Evolutionary conservation across 2,888 invertebrate species (phyloP).

Genomic region (Junonia oenone): DNA sequence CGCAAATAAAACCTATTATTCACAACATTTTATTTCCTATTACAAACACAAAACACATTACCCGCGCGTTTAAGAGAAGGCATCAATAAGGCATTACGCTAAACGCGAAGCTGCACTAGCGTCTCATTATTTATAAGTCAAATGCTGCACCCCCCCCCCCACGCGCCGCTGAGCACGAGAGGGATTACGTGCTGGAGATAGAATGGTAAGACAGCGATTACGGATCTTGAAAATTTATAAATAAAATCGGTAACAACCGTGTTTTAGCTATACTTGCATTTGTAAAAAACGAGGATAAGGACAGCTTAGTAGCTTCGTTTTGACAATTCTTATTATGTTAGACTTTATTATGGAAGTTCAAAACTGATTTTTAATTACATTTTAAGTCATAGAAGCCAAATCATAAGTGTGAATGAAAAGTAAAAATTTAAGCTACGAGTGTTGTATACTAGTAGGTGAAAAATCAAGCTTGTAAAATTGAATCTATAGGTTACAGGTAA

Average conservation of each 20-base stretch:
- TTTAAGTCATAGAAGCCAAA: too few species aligned
- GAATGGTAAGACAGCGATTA: neutral
- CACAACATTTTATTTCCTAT: neutral
- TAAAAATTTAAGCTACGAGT: too few species aligned
- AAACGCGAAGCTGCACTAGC: neutral
- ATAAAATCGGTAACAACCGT: neutral
- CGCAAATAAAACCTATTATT: neutral
- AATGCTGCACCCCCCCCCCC: neutral
- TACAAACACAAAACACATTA: neutral
- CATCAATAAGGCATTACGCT: slow-evolving; percentile 2
- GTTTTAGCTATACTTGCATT: too few species aligned
- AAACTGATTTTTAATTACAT: too few species aligned
- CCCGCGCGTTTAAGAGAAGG: neutral
- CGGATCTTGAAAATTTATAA: neutral
- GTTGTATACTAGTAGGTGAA: too few species aligned
- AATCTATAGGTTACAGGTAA: too few species aligned
- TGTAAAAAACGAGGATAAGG: too few species aligned
- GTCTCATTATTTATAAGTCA: neutral
- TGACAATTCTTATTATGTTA: too few species aligned
- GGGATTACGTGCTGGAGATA: neutral
- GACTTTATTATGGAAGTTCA: too few species aligned
- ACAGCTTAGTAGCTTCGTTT: too few species aligned
- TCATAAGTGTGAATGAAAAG: too few species aligned
- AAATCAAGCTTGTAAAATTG: too few species aligned
- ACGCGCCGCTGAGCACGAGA: neutral